Evolutionary conservation across 2,888 invertebrate species (phyloP).

Genomic region (Branchinecta sandiegonensis): DNA sequence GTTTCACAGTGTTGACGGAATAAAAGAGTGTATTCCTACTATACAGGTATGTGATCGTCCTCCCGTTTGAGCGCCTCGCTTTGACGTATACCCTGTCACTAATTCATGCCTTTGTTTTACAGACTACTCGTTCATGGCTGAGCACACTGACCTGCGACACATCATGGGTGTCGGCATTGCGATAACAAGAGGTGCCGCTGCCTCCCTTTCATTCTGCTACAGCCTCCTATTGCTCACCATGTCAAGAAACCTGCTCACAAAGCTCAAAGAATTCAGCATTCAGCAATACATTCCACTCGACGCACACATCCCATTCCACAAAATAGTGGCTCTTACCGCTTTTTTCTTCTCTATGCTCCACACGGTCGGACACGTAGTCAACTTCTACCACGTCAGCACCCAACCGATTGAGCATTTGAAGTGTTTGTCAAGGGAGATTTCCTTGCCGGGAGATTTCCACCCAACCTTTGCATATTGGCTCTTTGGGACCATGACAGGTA

Average conservation of each 20-base stretch:
- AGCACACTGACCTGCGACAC: constrained; percentile 82
- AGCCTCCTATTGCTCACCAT: constrained; percentile 77
- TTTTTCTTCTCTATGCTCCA: constrained; percentile 82
- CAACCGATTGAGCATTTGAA: constrained; percentile 82
- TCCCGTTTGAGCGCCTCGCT: neutral
- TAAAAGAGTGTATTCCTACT: too few relatives aligned
- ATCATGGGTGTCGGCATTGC: constrained; percentile 97
- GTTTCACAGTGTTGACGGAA: neutral
- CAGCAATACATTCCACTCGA: constrained; percentile 88
- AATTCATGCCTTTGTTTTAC: constrained; percentile 21
- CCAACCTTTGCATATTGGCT: constrained; percentile 92
- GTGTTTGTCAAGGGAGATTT: constrained; percentile 82
- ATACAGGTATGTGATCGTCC: too few relatives aligned
- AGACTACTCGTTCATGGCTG: constrained; percentile 92
- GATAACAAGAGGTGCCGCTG: constrained; percentile 84
- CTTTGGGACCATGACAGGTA: constrained; percentile 79
- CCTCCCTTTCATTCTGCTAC: constrained; percentile 86
- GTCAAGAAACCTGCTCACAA: constrained; percentile 80
- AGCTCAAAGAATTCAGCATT: constrained; percentile 80
- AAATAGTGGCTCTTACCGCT: constrained; percentile 88
- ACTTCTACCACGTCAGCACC: constrained; percentile 93
- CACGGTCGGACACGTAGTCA: constrained; percentile 85
- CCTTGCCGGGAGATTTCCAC: constrained; percentile 82
- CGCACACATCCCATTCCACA: constrained; percentile 91
- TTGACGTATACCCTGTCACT: neutral